Evolutionary conservation across 2,888 invertebrate genomes (phyloP), one percentile per base, ranked within the genome.

Genomic region (Heterodera filipjevi): DNA sequence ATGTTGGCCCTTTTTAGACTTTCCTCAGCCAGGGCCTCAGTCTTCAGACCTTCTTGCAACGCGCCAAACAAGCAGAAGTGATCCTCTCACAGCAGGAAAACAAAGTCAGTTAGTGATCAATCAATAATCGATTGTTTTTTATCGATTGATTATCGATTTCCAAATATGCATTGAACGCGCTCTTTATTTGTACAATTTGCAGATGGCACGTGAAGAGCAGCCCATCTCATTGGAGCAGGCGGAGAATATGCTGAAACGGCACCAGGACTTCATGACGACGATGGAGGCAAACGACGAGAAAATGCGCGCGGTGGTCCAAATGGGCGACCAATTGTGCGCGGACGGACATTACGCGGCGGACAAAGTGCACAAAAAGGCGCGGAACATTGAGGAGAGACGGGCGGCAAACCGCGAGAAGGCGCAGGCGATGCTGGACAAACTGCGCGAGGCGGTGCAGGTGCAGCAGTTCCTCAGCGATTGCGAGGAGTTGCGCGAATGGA

Each of bases 271-370:
- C 93, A 93, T 98, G 87, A 98, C 98, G 0, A 98, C 98, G 6
- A 96, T 99, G 96, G 98, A 99, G 90, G 99, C 99, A 22, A 99
- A 99, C 91, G 99, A 99, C 90, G 99, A 99, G 90, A 99, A 99
- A 91, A 95, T 99, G 89, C 96, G 97, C 90, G 94, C 94, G 12
- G 80, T 84, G 12, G 82, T 82, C 8, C 95, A 95, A 90, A 97
- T 97, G 90, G 96, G 97, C 81, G 93, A 94, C 87, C 93, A 95
- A 27, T 92, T 95, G 32, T 94, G 94, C 81, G 95, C 96, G 86
- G 95, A 96, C 88, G 93, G 94, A 66, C 98, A 99, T 91, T 96
- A 95, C 90, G 96, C 96, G 85, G 93, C 95, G 3, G 98, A 99
- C 89, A 97, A 96, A 81, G 81, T 86, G 49, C 94, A 94, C 86